A percentile compares a stretch with the other conserved stretches of the same genome.
These are phyloP conservation scores for Myzus persicae DNA, from an alignment of 1,140 invertebrate species.

Conservation along the genomic window DNA sequence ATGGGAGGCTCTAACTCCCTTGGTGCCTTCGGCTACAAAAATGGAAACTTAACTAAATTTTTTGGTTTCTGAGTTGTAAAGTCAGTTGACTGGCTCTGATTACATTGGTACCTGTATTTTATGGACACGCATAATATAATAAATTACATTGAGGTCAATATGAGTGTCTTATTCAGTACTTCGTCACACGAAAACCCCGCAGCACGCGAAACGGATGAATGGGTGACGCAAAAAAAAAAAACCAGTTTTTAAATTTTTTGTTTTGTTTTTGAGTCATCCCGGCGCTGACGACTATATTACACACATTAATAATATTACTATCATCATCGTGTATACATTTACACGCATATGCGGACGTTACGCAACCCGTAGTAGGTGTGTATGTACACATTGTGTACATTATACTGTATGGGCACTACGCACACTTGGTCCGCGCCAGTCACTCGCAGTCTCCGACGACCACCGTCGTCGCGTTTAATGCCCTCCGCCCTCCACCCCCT, in stretches of 20 bases:
- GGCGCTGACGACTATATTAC: background rate
- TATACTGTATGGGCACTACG: background rate
- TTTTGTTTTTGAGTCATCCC: slow-evolving; percentile 22
- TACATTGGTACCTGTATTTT: too few species aligned
- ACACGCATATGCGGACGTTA: background rate
- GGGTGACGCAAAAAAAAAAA: background rate
- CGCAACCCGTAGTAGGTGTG: background rate
- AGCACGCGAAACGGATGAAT: background rate
- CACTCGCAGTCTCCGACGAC: background rate
- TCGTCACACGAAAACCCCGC: slow-evolving; percentile 23
- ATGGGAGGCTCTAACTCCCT: too few species aligned
- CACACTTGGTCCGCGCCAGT: background rate
- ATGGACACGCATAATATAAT: background rate
- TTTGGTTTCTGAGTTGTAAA: background rate
- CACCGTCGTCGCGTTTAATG: background rate
- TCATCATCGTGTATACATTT: background rate
- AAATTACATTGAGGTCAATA: background rate
- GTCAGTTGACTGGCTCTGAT: too few species aligned
- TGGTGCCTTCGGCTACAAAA: too few species aligned
- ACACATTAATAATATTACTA: background rate
- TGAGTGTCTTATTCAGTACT: background rate
- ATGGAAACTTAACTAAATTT: too few species aligned
- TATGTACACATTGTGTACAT: background rate
- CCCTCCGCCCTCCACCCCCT: background rate
- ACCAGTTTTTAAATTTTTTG: slow-evolving; percentile 11